Base-by-base conservation (phyloP, 2,113 vertebrate genomes). In the Lagopus leucura region DNA sequence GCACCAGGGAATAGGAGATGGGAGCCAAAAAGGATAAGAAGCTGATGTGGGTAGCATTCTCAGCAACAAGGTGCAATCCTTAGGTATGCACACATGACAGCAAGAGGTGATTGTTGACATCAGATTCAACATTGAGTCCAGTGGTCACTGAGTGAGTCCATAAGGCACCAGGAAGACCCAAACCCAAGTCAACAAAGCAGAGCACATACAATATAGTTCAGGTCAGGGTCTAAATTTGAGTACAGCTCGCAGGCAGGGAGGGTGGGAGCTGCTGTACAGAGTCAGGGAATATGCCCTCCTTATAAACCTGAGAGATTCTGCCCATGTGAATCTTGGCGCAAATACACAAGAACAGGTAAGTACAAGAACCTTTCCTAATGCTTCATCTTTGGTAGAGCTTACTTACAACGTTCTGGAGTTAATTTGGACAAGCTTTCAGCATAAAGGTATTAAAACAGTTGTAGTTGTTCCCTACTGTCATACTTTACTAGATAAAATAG, bases 1-100 rank as follows among this genome's bases (percentile, higher is more conserved):
- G 15, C 4, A 4, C 24, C 60, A 38, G 36, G 24, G 36, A 38
- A 38, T 25, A 38, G 60, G 24, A 38, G 36, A 38, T 7, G 24
- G 24, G 60, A 38, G 60, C 36, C 22, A 24, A 16, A 36, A 17
- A 63, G 36, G 24, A 38, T 63, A 27, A 27, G 24, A 38, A 63
- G 60, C 40, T 24, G 13, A 27, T 40, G 24, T 36, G 19, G 58
- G 30, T 22, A 52, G 63, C 58, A 16, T 13, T 54, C 52, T 82
- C 63, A 65, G 38, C 71, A 65, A 0, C 3, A 6, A 4, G 60
- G 20, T 63, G 34, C 24, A 38, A 6, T 36, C 34, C 34, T 17
- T 15, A 34, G 72, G 0, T 21, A 38, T 30, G 21, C n/a, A 6
- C 7, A 43, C 6, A 43, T 65, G 69, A 48, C 70, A 28, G 0